Conservation (phyloP, 2,888 invertebrate genomes). For the Autographa gamma region DNA sequence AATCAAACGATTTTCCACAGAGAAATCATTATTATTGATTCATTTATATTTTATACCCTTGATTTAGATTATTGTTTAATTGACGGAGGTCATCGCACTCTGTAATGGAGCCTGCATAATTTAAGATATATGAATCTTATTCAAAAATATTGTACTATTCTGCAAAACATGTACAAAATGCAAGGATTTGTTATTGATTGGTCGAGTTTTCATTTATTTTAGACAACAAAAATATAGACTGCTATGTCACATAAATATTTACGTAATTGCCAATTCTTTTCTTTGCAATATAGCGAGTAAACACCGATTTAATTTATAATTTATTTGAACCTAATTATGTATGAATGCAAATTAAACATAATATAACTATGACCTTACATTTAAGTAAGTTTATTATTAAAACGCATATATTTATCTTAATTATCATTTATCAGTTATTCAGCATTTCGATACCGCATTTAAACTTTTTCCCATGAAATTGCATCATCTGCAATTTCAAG, state of each 20-base stretch:
- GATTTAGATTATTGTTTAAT: conserved; percentile 55
- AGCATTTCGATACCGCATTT: conserved; percentile 7
- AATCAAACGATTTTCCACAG: conserved; percentile 74
- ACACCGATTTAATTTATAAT: background rate
- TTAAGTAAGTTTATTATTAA: background rate
- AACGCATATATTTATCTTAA: conserved; percentile 15
- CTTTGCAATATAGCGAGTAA: no score
- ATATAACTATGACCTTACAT: background rate
- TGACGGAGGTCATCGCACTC: conserved; percentile 54
- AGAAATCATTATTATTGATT: conserved; percentile 55
- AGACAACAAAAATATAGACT: no score
- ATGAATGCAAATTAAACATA: background rate
- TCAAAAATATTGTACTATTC: background rate
- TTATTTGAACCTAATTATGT: background rate
- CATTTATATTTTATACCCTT: conserved; percentile 58
- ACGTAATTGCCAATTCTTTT: no score
- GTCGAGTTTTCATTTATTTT: background rate
- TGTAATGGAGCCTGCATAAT: conserved; percentile 37
- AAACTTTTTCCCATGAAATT: conserved; percentile 49
- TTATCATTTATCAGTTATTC: background rate
- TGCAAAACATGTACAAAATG: background rate
- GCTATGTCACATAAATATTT: no score
- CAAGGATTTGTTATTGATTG: background rate
- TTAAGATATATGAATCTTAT: conserved; percentile 9
- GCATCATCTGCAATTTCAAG: conserved; percentile 14